Percentiles rank a stretch among this genome's conserved stretches.
Evolutionary conservation across 2,888 invertebrate species (phyloP).

Genomic region (Sarcophaga rosellei): DNA sequence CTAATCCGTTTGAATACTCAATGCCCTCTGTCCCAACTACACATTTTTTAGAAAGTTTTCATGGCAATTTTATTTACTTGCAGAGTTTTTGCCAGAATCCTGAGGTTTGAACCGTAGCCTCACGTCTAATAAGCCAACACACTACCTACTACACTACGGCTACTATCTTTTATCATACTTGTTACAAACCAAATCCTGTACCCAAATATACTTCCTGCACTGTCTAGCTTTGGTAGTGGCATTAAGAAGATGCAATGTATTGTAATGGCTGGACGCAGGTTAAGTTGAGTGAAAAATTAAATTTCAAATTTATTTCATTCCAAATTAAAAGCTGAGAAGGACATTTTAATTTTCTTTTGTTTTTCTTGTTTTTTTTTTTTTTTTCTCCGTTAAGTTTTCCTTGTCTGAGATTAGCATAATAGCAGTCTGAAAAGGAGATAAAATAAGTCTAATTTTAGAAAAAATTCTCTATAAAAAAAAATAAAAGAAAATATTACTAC

Average conservation of each 20-base stretch:
- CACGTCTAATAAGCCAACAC: no score
- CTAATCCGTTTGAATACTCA: no score
- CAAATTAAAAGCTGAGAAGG: constrained; percentile 67
- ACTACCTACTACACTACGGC: no score
- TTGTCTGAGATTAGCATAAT: constrained; percentile 57
- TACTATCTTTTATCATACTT: no score
- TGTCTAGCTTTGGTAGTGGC: neutral
- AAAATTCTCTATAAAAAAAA: constrained; percentile 23
- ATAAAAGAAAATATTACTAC: neutral
- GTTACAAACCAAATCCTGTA: no score
- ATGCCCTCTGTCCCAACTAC: no score
- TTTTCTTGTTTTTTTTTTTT: constrained; percentile 7
- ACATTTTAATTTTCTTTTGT: constrained; percentile 29
- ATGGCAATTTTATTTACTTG: no score
- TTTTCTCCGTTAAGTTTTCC: constrained; percentile 27
- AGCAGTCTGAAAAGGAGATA: constrained; percentile 32
- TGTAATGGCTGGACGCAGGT: constrained; percentile 63
- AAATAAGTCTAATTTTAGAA: constrained; percentile 44
- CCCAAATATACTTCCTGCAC: neutral
- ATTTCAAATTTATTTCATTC: constrained; percentile 71
- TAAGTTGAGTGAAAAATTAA: constrained; percentile 72
- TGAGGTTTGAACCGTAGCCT: no score
- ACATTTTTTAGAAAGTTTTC: no score
- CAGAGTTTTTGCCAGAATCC: no score
- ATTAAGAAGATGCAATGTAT: constrained; percentile 56